Base-by-base conservation (phyloP, 2,797 vertebrate species). In the Furcifer pardalis region DNA sequence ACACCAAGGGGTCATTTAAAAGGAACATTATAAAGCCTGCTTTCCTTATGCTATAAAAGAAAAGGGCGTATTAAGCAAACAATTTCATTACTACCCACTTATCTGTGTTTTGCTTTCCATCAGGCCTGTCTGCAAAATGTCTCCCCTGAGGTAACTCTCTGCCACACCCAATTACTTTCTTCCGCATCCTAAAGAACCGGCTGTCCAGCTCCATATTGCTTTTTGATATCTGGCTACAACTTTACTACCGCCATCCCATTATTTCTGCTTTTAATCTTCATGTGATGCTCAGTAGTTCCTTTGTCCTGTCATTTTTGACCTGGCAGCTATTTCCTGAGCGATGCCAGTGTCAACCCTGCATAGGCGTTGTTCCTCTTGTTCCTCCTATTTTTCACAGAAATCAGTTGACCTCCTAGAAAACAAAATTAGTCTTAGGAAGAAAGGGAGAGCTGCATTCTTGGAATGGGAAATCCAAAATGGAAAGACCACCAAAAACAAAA, bases 331-430 rank as follows among this genome's bases (percentile, higher is more conserved):
- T 72, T 62, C 23, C n/a, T 44, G 40, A 74, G 5, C 30, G 9
- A 32, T n/a, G 13, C 35, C 7, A 32, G 56, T 21, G 3, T 6
- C 23, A 25, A 0, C 12, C 9, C 7, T 8, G 23, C 4, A 15
- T 2, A 8, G 46, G 0, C 4, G 1, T 37, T n/a, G 40, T 8
- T 59, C 23, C 27, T 7, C 15, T 25, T 2, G 5, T 79, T 25
- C n/a, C 65, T n/a, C 60, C 0, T 0, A 46, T 76, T 21, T 1
- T 21, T 60, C 1, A 4, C 46, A n/a, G 59, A 74, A 65, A 73
- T 40, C 13, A 10, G 65, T 65, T 32, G 72, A 23, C 25, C 19
- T 35, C 10, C 37, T 65, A 12, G 12, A 12, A 27, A 40, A 56
- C 21, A 44, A 74, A 74, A 79, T 32, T 9, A 76, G 27, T 9